Conservation (phyloP, 2,888 invertebrate genomes). For the Agrilus mali region DNA sequence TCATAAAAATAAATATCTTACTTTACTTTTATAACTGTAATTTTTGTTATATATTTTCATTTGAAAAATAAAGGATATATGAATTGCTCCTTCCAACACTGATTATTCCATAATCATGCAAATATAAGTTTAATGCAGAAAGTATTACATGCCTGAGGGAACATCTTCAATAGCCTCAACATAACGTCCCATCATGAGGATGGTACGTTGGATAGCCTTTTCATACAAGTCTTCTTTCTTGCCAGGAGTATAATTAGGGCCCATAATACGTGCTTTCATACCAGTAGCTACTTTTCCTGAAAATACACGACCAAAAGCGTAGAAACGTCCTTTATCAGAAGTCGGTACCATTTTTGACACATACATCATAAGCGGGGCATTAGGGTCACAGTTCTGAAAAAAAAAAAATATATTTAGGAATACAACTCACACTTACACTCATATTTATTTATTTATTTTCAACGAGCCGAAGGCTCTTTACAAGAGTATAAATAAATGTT, state of each 20-base stretch:
- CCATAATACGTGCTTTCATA: constrained; percentile 96
- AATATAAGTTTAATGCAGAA: no score
- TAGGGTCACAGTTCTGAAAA: constrained; percentile 77
- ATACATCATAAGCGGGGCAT: constrained; percentile 99
- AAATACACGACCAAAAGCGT: constrained; percentile 99
- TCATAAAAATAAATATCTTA: no score
- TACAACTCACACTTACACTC: no score
- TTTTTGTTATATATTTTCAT: no score
- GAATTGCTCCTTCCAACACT: no score
- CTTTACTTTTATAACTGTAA: no score
- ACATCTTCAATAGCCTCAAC: constrained; percentile 99
- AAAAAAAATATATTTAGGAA: no score
- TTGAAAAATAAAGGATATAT: no score
- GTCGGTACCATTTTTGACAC: constrained; percentile 99
- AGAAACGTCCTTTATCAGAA: constrained; percentile 99
- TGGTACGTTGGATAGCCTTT: constrained; percentile 98
- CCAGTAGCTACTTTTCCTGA: constrained; percentile 84
- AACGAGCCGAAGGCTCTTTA: no score
- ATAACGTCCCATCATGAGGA: constrained; percentile 99
- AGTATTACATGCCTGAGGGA: constrained; percentile 61
- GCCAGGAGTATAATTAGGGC: constrained; percentile 94
- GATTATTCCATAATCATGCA: no score
- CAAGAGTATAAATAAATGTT: no score
- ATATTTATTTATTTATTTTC: no score
- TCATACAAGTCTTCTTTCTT: constrained; percentile 99